These are phyloP conservation scores for Cephalotes varians DNA, from an alignment of 2,888 invertebrate species.

Conservation along the genomic window DNA sequence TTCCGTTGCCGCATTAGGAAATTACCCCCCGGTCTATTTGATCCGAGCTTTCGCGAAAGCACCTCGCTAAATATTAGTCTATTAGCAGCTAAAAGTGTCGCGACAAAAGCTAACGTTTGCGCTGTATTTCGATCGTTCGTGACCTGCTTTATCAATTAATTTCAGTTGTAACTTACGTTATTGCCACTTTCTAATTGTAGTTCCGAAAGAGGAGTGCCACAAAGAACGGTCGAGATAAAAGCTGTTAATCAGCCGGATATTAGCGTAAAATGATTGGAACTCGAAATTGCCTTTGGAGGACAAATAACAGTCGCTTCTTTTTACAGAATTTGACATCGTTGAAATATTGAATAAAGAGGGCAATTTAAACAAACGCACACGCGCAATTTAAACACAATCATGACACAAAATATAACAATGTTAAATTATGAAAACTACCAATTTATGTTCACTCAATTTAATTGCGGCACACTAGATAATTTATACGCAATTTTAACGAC, in stretches of 20 bases:
- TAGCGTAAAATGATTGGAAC: not conserved
- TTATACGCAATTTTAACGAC: slow-evolving; percentile 18
- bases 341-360: not conserved
- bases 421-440: not conserved
- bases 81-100: not conserved
- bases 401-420: not conserved
- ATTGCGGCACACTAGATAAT: not conserved
- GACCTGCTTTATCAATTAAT: not conserved
- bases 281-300: not conserved
- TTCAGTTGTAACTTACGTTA: slow-evolving; percentile 2
- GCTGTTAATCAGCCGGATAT: slow-evolving; percentile 15
- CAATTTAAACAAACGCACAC: slow-evolving; percentile 21
- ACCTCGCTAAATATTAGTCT: slow-evolving; percentile 27
- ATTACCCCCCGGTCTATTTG: slow-evolving; percentile 31
- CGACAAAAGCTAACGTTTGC: not conserved
- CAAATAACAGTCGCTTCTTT: not conserved
- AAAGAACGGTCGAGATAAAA: not conserved
- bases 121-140: not conserved
- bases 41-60: slow-evolving; percentile 6
- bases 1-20: slow-evolving; percentile 36
- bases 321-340: not conserved
- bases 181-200: not conserved
- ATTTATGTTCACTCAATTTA: not conserved
- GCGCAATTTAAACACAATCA: slow-evolving; percentile 3
- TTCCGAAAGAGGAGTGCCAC: not conserved